Evolutionary conservation across 2,113 vertebrate species (phyloP), one percentile per base, ranked within the genome.

Genomic region (Hippotragus niger): DNA sequence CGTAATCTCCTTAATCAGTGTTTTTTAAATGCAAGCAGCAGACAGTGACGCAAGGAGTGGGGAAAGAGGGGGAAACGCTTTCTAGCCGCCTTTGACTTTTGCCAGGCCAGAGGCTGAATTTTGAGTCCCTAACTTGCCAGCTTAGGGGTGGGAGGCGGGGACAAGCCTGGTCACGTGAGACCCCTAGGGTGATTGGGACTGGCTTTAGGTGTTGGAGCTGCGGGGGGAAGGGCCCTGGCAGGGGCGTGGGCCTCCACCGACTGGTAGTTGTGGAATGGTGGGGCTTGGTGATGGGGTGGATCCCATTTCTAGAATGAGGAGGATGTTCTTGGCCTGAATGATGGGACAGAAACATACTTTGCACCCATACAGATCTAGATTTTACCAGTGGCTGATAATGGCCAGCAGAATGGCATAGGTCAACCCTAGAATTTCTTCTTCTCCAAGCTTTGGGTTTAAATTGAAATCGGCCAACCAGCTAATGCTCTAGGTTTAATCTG

Each of bases 141-240:
- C 31, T 55, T 84, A 23, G 52, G 45, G 74, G 29, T 85, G 36
- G 87, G 62, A 92, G 47, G 88, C 7, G n/a, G 33, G 27, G 25
- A 2, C 36, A 67, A 50, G 31, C 58, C 84, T 90, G 57, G 71
- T 94, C 64, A 83, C 81, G 31, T 83, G 95, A 88, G 43, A 58
- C 47, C 85, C 47, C 13, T 52, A 52, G 27, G 83, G 27, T 91
- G 53, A 16, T 85, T 47, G 85, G 74, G 52, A 90, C 78, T 57
- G 81, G 88, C 83, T 95, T 88, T 95, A 95, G 95, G 76, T 97
- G n/a, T 95, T 76, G 80, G 96, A 95, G 15, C 52, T 92, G 83
- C 57, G 31, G 60, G 78, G 78, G 86, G 53, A 53, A 92, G 80
- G 40, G 83, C 43, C 29, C 7, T 29, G 47, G 71, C 36, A 55